Base-by-base conservation (phyloP, 1,140 invertebrate species). In the Drosophila azteca region DNA sequence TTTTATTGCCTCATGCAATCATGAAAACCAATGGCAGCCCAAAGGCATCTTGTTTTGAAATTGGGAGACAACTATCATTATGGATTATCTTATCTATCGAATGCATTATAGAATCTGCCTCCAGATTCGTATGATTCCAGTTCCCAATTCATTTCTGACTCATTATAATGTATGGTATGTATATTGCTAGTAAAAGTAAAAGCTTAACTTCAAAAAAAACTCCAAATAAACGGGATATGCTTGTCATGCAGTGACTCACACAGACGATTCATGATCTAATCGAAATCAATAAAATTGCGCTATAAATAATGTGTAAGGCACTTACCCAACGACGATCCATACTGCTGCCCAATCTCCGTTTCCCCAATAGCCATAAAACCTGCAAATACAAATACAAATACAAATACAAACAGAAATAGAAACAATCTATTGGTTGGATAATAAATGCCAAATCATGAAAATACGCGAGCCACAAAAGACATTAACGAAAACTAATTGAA, bases 401-500 rank as follows among this genome's bases (percentile, higher is more conserved):
- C 39, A 59, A 58, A 35, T 45, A 57, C 58, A 65, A 59, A 70
- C 55, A 61, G 43, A 58, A 43, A 44, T 24, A 29, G 31, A 13
- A 61, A 55, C 70, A 74, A 20, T 63, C 44, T 24, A 43, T 22
- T 50, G 20, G 39, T 41, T 11, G 24, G 11, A 61, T 48, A 54
- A 67, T 54, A 74, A 74, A 57, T 62, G 66, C 66, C 46, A 66
- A 77, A 53, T 64, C 61, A 88, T 83, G 63, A 77, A 59, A 51
- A 58, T 63, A 52, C 11, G 53, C 57, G 49, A 50, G 44, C 51
- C 43, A 77, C 66, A 66, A 77, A 79, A 73, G 59, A 60, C 45
- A 61, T 49, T 75, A 79, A 72, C 62, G 61, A 65, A 68, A 81
- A 78, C 83, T 88, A 87, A 85, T 85, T 85, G 78, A 82, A 87